Conservation (phyloP, 2,113 vertebrate species). For the Laterallus jamaicensis region DNA sequence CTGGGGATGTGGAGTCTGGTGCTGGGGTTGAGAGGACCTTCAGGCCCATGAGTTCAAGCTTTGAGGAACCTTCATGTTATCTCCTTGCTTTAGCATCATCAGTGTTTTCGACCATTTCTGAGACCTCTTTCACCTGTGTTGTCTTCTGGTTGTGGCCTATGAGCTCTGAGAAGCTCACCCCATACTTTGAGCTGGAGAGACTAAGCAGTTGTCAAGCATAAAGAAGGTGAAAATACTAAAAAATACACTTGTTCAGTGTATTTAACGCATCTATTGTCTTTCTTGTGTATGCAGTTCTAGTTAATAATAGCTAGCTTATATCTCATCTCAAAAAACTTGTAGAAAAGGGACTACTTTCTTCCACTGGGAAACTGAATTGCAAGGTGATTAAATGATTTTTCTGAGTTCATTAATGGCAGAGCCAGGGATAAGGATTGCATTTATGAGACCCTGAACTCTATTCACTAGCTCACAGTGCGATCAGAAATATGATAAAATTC, state of each 20-base stretch:
- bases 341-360: background rate
- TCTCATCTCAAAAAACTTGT: background rate
- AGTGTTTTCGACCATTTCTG: background rate
- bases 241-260: background rate
- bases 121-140: accelerated
- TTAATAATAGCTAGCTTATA: background rate
- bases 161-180: background rate
- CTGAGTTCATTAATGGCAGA: background rate
- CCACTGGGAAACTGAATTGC: background rate
- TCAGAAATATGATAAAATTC: background rate
- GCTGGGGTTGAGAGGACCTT: no score
- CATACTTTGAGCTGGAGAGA: background rate
- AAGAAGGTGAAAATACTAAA: background rate
- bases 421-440: background rate
- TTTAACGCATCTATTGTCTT: background rate
- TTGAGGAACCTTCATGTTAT: background rate
- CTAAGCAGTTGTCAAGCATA: background rate
- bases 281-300: background rate
- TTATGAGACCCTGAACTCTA: background rate
- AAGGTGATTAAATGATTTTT: background rate
- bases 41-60: background rate
- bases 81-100: background rate
- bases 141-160: background rate
- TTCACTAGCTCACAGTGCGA: background rate
- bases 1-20: accelerated